A percentile compares a stretch with the other conserved stretches of the same genome.
Conservation (phyloP, 2,797 vertebrate species). For the Rhinatrema bivittatum region DNA sequence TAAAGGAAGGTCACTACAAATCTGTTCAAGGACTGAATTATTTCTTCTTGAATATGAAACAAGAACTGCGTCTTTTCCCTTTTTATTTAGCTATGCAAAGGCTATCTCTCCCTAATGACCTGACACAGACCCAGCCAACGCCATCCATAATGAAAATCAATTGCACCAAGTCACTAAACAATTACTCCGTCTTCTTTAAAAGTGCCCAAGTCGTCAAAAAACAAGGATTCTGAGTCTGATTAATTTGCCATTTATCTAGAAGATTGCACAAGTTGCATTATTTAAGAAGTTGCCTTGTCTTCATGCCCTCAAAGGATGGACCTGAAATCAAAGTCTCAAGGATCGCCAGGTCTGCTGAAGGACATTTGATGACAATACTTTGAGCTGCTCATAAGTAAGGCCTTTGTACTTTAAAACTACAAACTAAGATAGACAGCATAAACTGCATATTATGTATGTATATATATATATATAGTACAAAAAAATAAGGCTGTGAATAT, state of each 20-base stretch:
- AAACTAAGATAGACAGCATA: too few species aligned
- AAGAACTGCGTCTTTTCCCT: constrained; percentile 30
- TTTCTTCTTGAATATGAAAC: constrained; percentile 41
- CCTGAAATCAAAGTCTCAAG: constrained; percentile 41
- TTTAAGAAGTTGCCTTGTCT: constrained; percentile 48
- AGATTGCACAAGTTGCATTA: constrained; percentile 58
- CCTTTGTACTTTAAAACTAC: too few species aligned
- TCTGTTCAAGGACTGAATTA: constrained; percentile 34
- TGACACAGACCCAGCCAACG: constrained; percentile 55
- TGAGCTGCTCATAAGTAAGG: constrained; percentile 15
- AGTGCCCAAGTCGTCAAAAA: constrained; percentile 64
- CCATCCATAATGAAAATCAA: constrained; percentile 78
- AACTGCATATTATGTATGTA: too few species aligned
- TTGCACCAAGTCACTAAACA: constrained; percentile 70
- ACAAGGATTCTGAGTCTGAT: constrained; percentile 58
- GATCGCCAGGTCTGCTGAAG: background rate
- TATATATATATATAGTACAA: too few species aligned
- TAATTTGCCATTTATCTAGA: constrained; percentile 63
- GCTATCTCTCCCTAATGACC: constrained; percentile 56
- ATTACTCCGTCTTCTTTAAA: constrained; percentile 70
- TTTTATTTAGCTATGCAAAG: constrained; percentile 66
- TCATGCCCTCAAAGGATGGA: constrained; percentile 27
- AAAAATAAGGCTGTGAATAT: too few species aligned
- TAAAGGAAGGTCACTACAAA: constrained; percentile 40
- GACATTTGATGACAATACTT: background rate